Evolutionary conservation across 2,888 invertebrate species (phyloP).

Genomic region (Calephelis perditalis): DNA sequence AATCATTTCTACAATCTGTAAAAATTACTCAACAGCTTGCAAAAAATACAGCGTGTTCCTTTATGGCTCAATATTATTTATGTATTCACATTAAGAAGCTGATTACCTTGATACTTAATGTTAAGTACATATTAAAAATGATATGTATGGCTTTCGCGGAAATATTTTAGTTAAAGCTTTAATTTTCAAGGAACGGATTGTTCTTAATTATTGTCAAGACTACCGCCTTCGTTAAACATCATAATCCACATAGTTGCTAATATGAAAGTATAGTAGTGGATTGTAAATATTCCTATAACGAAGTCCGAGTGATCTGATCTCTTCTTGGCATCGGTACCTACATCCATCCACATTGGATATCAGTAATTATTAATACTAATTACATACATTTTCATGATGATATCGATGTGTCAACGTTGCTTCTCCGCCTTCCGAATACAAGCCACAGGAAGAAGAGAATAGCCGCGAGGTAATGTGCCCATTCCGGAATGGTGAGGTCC

Average conservation of each 20-base stretch:
- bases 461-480: conserved; percentile 67
- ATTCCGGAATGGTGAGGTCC: conserved; percentile 66
- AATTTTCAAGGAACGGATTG: too few relatives aligned
- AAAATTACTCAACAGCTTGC: conserved; percentile 3
- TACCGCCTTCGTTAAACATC: too few relatives aligned
- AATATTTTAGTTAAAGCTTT: background rate
- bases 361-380: conserved; percentile 8
- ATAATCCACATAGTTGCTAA: too few relatives aligned
- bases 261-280: too few relatives aligned
- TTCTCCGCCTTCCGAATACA: conserved; percentile 54
- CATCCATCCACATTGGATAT: too few relatives aligned
- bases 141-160: background rate
- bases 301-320: too few relatives aligned
- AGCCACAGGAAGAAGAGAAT: conserved; percentile 63
- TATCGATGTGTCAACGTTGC: conserved; percentile 37
- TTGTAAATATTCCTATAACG: background rate
- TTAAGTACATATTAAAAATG: background rate
- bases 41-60: conserved; percentile 6
- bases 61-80: conserved; percentile 1
- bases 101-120: background rate
- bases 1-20: background rate
- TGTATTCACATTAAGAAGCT: background rate
- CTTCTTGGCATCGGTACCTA: too few relatives aligned
- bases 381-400: conserved; percentile 45
- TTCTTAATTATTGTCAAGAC: too few relatives aligned